Evolutionary conservation across 2,888 invertebrate species (phyloP), one percentile per base, ranked within the genome.

Genomic region (Calliscelio sp.): DNA sequence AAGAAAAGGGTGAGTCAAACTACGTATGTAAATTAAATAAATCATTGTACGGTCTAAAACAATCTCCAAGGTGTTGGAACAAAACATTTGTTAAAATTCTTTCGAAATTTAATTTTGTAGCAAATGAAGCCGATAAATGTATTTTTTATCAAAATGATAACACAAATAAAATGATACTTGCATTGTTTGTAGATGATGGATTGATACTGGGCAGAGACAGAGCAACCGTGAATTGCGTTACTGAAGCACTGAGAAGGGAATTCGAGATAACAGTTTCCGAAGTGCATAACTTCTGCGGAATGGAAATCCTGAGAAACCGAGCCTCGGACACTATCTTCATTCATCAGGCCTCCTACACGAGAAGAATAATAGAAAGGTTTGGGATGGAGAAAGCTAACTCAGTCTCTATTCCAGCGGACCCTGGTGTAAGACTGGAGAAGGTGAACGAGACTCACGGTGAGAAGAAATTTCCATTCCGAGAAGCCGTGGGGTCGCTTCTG

Each of bases 401-500:
- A 1, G 10, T 78, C 0, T 68, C 59, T 57, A 59, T 41, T 5
- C 73, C 82, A 51, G 73, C 68, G 14, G 82, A 83, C 51, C 73
- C 78, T n/a, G 57, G 78, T 20, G 82, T 66, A 11, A 55, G 28
- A 38, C 35, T 25, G 65, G 49, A 14, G 28, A 28, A 8, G 6
- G 11, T 8, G 4, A 28, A 28, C 28, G 28, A 28, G 8, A 8
- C 4, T 28, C 5, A 28, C 4, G 7, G 35, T 24, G 7, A 18
- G 2, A n/a, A 66, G 22, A 41, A 16, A 11, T 11, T 70, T 7
- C 86, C 81, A 0, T 85, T 79, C 20, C 78, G 83, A 6, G 84
- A 84, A 46, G 80, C 75, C 2, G 73, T 85, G 2, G 81, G 85
- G 0, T 81, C 61, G 2, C 53, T 86, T 8, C 77, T 87, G 82